Evolutionary conservation across 2,888 invertebrate genomes (phyloP).

Genomic region (Eulithis testata): DNA sequence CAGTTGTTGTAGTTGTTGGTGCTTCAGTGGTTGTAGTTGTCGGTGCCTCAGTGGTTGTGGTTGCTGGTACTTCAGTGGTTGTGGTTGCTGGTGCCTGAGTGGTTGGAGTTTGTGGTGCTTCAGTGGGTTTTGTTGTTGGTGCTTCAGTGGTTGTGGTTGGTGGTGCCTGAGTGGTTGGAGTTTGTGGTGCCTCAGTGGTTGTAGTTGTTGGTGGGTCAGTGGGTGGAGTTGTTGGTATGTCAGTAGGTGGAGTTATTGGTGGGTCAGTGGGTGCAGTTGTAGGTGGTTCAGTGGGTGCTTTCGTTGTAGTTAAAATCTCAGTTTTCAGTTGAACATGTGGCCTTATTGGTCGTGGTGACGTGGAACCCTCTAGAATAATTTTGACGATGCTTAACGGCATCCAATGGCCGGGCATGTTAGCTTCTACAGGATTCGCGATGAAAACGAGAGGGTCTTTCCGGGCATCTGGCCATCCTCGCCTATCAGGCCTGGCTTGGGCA

Average conservation of each 20-base stretch:
- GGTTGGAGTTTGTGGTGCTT: conserved; percentile 5
- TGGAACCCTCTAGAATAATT: conserved; percentile 47
- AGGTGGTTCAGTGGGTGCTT: background rate
- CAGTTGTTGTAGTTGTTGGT: background rate
- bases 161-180: background rate
- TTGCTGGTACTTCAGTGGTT: background rate
- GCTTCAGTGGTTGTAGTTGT: background rate
- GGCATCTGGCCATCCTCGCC: conserved; percentile 44
- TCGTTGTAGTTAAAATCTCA: background rate
- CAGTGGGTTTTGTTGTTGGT: background rate
- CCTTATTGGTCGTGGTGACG: conserved; percentile 25
- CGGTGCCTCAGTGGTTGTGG: background rate
- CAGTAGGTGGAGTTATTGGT: background rate
- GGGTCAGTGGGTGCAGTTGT: background rate
- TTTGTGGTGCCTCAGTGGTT: background rate
- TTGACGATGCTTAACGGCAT: conserved; percentile 63
- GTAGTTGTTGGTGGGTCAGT: background rate
- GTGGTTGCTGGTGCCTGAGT: background rate
- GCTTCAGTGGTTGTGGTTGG: background rate
- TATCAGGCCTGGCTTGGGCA: conserved; percentile 13
- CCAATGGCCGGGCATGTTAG: conserved; percentile 68
- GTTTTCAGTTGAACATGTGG: background rate
- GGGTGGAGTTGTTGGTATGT: background rate
- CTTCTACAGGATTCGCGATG: conserved; percentile 65
- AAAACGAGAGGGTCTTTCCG: conserved; percentile 49